Conservation (phyloP, 2,888 invertebrate species). For the Microplitis manilae region DNA sequence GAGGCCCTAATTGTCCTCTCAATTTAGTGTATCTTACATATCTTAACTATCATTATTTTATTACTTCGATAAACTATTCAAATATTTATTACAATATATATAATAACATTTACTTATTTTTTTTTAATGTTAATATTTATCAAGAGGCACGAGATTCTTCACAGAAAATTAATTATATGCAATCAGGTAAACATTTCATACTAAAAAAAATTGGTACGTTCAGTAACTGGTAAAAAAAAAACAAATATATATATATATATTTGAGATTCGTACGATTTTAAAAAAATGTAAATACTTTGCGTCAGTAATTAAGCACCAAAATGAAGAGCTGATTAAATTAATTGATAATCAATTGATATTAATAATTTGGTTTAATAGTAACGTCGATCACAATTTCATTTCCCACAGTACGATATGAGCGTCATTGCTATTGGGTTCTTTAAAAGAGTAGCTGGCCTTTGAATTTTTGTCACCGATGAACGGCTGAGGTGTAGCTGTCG, state of each 20-base stretch:
- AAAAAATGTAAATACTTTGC: too few species aligned
- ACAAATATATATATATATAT: neutral
- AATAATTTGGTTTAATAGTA: conserved; percentile 1
- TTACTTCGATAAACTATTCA: neutral
- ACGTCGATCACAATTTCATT: conserved; percentile 79
- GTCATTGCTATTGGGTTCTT: conserved; percentile 85
- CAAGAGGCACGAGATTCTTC: conserved; percentile 27
- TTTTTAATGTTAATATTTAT: conserved; percentile 6
- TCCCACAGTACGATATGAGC: conserved; percentile 94
- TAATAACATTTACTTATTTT: neutral
- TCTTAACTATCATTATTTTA: neutral
- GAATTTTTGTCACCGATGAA: conserved; percentile 61
- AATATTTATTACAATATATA: conserved; percentile 11
- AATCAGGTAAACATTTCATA: conserved; percentile 1
- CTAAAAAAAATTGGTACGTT: neutral
- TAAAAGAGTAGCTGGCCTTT: conserved; percentile 67
- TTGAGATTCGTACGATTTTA: too few species aligned
- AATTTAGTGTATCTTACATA: conserved; percentile 12
- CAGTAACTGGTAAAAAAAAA: neutral
- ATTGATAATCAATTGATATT: neutral
- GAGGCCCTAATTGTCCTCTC: conserved; percentile 3
- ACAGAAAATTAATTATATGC: conserved; percentile 8
- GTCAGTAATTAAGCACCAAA: neutral
- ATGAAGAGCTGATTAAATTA: too few species aligned
- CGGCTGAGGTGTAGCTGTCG: conserved; percentile 15